Base-by-base conservation (phyloP, 2,113 vertebrate genomes). In the Daubentonia madagascariensis region DNA sequence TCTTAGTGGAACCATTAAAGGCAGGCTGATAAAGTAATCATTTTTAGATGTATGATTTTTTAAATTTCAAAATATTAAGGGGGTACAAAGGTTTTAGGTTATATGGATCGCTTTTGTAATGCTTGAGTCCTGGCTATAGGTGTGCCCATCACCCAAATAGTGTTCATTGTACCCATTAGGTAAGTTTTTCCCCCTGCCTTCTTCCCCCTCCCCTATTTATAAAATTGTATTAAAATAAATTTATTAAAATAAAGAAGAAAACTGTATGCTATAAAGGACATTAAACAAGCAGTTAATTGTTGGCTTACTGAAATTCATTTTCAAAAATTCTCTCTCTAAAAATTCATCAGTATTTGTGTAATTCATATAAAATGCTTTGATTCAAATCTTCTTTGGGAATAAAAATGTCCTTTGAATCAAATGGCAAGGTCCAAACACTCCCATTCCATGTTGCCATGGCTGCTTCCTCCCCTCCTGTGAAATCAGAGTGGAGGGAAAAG, bases 281-380 rank as follows among this genome's bases (percentile, higher is more conserved):
- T 43, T 22, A 3, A 84, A 59, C 32, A 30, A 92, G 37, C 25
- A 92, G 80, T 75, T 93, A 35, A 37, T 35, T 63, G 14, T 81
- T 48, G 23, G 18, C 30, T 96, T 90, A 57, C 35, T 50, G 30
- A 94, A 63, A 43, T 85, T 94, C 50, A 91, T 45, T 76, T 59
- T 68, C 40, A 65, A 75, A 84, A 96, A 89, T 59, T 57, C 63
- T 67, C 70, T 43, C 25, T 50, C 72, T 40, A 80, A 81, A 97
- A 43, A 76, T 52, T 57, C 92, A 70, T 63, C 20, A 25, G 25
- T 30, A 37, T 76, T 94, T 84, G 48, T 40, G 8, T 43, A 78
- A 94, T 59, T 92, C 3, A 0, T 43, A 79, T 79, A 59, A 35
- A 83, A 35, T 50, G 50, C 68, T 78, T 84, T 93, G 37, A 93